These are phyloP conservation scores for Pterocles burchelli DNA, from an alignment of 2,113 vertebrate species.

Conservation along the genomic window DNA sequence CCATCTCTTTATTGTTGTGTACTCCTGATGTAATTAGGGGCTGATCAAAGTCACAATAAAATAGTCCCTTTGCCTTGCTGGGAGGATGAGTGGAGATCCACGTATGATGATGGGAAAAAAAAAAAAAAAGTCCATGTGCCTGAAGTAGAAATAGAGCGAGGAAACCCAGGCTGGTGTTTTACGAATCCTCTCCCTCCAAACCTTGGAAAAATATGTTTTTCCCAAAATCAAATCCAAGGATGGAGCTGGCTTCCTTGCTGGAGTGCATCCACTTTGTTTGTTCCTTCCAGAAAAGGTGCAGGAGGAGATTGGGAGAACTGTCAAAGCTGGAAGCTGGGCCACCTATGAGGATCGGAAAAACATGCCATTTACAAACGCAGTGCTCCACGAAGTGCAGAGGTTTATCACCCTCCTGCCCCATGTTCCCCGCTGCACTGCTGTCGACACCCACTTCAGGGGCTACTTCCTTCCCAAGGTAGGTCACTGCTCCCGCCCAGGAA, in stretches of 20 bases:
- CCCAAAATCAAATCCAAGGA: neutral
- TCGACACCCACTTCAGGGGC: conserved; percentile 64
- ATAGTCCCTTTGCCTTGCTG: neutral
- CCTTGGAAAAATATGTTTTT: neutral
- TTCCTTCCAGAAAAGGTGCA: conserved; percentile 69
- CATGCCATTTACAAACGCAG: conserved; percentile 84
- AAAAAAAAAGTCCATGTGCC: neutral
- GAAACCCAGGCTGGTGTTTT: neutral
- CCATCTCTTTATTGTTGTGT: neutral
- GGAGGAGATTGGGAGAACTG: conserved; percentile 67
- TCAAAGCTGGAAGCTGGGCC: conserved; percentile 51
- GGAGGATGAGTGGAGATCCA: neutral
- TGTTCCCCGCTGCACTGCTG: conserved; percentile 58
- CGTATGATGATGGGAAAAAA: neutral
- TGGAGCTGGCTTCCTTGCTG: neutral
- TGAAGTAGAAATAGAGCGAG: neutral
- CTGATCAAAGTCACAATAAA: neutral
- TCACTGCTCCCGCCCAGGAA: neutral
- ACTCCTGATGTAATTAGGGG: neutral
- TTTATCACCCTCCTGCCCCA: conserved; percentile 84
- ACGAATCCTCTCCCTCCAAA: neutral
- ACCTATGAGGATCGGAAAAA: conserved; percentile 57
- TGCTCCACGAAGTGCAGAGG: conserved; percentile 89
- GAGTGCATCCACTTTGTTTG: neutral
- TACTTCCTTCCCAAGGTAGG: conserved; percentile 80